phyloP scores from a whole-genome alignment of 2,113 vertebrate species.

The Osmerus mordax region DNA sequence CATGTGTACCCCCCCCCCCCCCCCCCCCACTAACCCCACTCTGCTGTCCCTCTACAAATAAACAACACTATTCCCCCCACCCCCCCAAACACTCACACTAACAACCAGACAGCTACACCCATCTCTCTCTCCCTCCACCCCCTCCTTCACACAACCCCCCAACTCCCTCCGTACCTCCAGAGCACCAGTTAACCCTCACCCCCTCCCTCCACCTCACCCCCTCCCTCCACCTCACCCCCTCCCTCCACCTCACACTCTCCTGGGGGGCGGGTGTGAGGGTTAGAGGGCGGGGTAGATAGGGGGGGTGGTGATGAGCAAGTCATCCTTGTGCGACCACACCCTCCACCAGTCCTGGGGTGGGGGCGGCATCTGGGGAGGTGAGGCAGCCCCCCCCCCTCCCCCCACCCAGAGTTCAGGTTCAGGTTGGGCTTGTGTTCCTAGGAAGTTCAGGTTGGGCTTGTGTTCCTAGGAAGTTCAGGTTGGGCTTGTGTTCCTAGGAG shows the following conservation, averaged over 20 bases:
- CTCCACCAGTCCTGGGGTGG: neutral
- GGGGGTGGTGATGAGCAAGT: neutral
- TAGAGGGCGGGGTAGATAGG: neutral
- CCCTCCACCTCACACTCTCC: neutral
- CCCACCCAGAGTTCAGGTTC: neutral
- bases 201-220: neutral
- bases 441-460: too few relatives aligned
- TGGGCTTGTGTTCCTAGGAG: neutral
- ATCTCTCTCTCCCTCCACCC: neutral
- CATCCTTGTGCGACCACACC: neutral
- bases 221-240: constrained; percentile 11
- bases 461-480: neutral
- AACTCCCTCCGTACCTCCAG: neutral
- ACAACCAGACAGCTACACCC: neutral
- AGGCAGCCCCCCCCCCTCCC: neutral
- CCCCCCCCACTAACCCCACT: constrained; percentile 6
- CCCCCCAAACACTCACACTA: constrained; percentile 8
- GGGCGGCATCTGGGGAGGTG: neutral
- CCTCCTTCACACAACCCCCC: neutral
- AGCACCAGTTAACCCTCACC: constrained; percentile 34
- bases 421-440: neutral
- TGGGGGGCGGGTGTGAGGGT: too few relatives aligned
- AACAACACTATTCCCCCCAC: neutral
- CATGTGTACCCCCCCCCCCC: constrained; percentile 79
- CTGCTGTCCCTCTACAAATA: constrained; percentile 34